Percentiles rank a stretch among this genome's conserved stretches.
These are phyloP conservation scores for Enteromius anoplus DNA, from an alignment of 2,797 vertebrate genomes.

Conservation along the genomic window DNA sequence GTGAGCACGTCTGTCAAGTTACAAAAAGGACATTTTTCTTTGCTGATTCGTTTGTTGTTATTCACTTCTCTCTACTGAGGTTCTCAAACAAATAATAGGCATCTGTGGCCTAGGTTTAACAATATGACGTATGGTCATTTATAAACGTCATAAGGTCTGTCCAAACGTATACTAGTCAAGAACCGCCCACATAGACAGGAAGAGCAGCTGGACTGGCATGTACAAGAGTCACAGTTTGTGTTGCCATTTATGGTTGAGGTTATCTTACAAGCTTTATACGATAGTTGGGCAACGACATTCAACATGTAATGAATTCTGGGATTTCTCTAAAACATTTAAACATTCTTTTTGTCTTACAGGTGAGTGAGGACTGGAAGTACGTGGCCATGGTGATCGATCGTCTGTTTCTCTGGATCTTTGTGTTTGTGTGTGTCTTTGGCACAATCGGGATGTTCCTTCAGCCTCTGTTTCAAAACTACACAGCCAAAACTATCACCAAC, in stretches of 20 bases:
- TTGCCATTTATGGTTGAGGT: background rate
- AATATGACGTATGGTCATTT: background rate
- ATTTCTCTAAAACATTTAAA: too few relatives aligned
- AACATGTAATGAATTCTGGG: background rate
- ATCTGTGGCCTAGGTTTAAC: background rate
- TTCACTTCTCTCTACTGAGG: background rate
- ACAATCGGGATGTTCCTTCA: conserved; percentile 96
- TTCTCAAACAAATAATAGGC: conserved; percentile 7
- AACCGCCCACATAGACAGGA: background rate
- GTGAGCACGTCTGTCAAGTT: background rate
- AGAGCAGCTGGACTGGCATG: background rate
- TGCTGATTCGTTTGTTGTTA: conserved; percentile 1
- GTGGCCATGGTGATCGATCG: conserved; percentile 99
- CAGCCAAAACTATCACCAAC: conserved; percentile 80
- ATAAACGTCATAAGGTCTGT: background rate
- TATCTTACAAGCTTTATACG: background rate
- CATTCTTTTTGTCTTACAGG: conserved; percentile 72
- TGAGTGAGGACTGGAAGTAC: conserved; percentile 98
- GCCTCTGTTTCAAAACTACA: conserved; percentile 95
- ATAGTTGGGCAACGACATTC: background rate
- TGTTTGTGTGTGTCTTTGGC: conserved; percentile 94
- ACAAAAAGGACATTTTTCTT: background rate
- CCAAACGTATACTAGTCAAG: background rate
- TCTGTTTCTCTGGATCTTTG: conserved; percentile 96
- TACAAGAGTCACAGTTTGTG: background rate